These are phyloP conservation scores for Aporophyla nigra DNA, from an alignment of 2,888 invertebrate genomes.

Conservation along the genomic window DNA sequence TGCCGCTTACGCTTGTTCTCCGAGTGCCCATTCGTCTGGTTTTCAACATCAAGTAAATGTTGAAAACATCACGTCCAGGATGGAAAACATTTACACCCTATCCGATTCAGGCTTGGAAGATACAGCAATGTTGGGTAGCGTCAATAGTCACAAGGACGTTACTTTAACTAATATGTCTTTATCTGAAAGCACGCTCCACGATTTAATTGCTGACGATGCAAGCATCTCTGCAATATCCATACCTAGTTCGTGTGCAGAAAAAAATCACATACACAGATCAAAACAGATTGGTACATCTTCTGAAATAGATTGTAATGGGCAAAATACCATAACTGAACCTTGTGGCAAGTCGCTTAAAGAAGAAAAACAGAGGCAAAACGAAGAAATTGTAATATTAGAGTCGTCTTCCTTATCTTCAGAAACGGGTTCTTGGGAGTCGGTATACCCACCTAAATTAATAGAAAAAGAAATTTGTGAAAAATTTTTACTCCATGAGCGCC, in stretches of 20 bases:
- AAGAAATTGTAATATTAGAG: conserved; percentile 92
- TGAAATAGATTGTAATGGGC: conserved; percentile 69
- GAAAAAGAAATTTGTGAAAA: conserved; percentile 86
- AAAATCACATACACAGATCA: conserved; percentile 65
- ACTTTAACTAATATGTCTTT: conserved; percentile 83
- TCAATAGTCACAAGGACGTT: conserved; percentile 83
- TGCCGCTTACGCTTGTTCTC: conserved; percentile 82
- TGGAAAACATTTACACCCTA: conserved; percentile 84
- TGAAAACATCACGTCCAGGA: conserved; percentile 78
- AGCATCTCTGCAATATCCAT: conserved; percentile 72
- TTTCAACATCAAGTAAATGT: conserved; percentile 78
- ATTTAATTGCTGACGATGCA: conserved; percentile 80
- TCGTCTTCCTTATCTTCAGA: conserved; percentile 92
- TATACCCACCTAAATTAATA: conserved; percentile 87
- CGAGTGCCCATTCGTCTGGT: conserved; percentile 74
- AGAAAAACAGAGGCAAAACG: conserved; percentile 92
- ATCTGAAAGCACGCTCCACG: conserved; percentile 86
- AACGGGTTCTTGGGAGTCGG: conserved; percentile 92
- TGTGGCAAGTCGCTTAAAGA: conserved; percentile 86
- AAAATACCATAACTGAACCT: conserved; percentile 69
- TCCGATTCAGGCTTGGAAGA: conserved; percentile 89
- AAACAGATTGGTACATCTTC: conserved; percentile 67
- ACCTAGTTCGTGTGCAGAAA: conserved; percentile 72
- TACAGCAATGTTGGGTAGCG: conserved; percentile 82
- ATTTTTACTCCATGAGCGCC: conserved; percentile 83